Evolutionary conservation across 2,888 invertebrate genomes (phyloP), one percentile per base, ranked within the genome.

Genomic region (Zygogramma bicolorata): DNA sequence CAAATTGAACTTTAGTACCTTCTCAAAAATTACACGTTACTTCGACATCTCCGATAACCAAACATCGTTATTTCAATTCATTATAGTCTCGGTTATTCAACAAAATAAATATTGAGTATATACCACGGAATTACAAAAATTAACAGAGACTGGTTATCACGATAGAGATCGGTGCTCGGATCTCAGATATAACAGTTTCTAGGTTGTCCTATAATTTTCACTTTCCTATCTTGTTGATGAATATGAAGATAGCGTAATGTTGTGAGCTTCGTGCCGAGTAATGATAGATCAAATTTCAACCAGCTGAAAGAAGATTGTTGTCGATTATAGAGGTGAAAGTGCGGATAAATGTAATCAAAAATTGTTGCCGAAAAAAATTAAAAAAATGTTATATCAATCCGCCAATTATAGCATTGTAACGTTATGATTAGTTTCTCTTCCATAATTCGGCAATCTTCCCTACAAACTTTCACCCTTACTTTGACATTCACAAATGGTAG

Each of bases 1-100:
- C 80, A 81, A 81, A 81, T 80, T 81, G 78, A 79, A 74, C 73
- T 77, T 76, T 78, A 75, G 77, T 77, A 71, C 76, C 72, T 79
- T 75, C 73, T 70, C 71, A 75, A 79, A 79, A 79, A 80, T 79
- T 77, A 75, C 70, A 73, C 49, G 72, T 67, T 70, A 60, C 22
- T 34, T 40, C 34, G 38, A 31, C 65, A 38, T 29, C 25, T 18
- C 10, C 65, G 69, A 58, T 65, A 69, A 67, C 46, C 70, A 65
- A 74, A 65, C 75, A 74, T 74, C 71, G 72, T 76, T 75, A 77
- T 77, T 76, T 75, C 65, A 70, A 75, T 71, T 71, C 68, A 76
- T 75, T 75, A 73, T 66, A 68, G 65, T 62, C 15, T 40, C 42
- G 60, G 20, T 38, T 42, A 38, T 65, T 68, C 66, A 62, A 62